Conservation (phyloP, 2,797 vertebrate genomes). For the Lacerta agilis region DNA sequence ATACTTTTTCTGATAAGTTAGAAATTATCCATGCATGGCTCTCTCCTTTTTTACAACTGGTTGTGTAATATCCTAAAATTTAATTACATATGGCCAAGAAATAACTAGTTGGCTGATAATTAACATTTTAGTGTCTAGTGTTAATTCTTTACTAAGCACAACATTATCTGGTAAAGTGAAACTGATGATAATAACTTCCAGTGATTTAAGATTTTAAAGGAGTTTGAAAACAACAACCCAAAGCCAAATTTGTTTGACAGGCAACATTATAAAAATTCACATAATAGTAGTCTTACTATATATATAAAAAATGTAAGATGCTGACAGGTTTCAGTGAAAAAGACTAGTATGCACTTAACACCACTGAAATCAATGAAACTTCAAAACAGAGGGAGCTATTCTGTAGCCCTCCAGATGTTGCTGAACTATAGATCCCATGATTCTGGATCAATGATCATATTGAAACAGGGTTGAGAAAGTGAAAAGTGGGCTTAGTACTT, state of each 20-base stretch:
- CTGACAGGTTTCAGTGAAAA: too few species aligned
- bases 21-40: constrained; percentile 66
- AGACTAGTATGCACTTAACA: constrained; percentile 27
- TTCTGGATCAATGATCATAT: too few species aligned
- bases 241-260: constrained; percentile 34
- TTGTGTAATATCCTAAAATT: constrained; percentile 66
- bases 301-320: too few species aligned
- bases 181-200: constrained; percentile 45
- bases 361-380: too few species aligned
- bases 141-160: constrained; percentile 42
- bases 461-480: too few species aligned
- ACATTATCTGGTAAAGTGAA: constrained; percentile 36
- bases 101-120: constrained; percentile 49
- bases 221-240: constrained; percentile 43
- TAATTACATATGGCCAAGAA: constrained; percentile 66
- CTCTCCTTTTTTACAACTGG: constrained; percentile 54
- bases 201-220: constrained; percentile 49
- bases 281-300: constrained; percentile 22
- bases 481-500: too few species aligned
- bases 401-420: too few species aligned
- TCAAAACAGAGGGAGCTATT: too few species aligned
- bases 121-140: constrained; percentile 65
- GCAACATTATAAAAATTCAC: constrained; percentile 47
- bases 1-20: constrained; percentile 66
- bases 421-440: too few species aligned